Evolutionary conservation across 2,888 invertebrate genomes (phyloP).

Genomic region (Kuschelorhynchus macadamiae): DNA sequence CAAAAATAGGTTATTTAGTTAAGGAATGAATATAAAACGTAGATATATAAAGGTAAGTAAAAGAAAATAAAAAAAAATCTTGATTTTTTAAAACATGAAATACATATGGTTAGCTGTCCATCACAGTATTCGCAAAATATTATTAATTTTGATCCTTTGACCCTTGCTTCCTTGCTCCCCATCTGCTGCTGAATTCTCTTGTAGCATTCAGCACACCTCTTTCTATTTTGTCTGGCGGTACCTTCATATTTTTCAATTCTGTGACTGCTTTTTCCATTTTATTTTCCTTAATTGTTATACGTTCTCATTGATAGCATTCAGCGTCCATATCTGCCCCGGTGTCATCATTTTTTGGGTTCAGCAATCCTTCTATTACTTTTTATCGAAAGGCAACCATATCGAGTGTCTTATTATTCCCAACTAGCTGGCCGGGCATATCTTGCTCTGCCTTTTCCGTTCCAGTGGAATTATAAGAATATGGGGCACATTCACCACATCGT

Average conservation of each 20-base stretch:
- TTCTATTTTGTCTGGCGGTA: slow-evolving; percentile 36
- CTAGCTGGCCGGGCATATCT: too few relatives aligned
- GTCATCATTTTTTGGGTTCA: neutral
- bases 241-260: slow-evolving; percentile 44
- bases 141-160: slow-evolving; percentile 38
- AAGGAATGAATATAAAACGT: too few relatives aligned
- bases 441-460: too few relatives aligned
- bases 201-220: slow-evolving; percentile 39
- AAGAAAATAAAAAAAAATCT: too few relatives aligned
- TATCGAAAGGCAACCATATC: slow-evolving; percentile 6
- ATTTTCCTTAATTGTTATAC: slow-evolving; percentile 4
- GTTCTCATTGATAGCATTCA: neutral
- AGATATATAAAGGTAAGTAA: too few relatives aligned
- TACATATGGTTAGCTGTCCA: slow-evolving; percentile 19
- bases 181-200: slow-evolving; percentile 37
- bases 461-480: too few relatives aligned
- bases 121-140: slow-evolving; percentile 32
- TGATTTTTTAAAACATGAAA: slow-evolving; percentile 35
- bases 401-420: neutral
- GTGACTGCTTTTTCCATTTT: slow-evolving; percentile 35
- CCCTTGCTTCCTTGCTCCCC: slow-evolving; percentile 35
- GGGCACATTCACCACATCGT: too few relatives aligned
- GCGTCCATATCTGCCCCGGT: slow-evolving; percentile 1
- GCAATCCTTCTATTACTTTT: slow-evolving; percentile 1
- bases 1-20: too few relatives aligned